These are phyloP conservation scores for Montifringilla adamsi DNA, from an alignment of 2,113 vertebrate genomes.

Conservation along the genomic window DNA sequence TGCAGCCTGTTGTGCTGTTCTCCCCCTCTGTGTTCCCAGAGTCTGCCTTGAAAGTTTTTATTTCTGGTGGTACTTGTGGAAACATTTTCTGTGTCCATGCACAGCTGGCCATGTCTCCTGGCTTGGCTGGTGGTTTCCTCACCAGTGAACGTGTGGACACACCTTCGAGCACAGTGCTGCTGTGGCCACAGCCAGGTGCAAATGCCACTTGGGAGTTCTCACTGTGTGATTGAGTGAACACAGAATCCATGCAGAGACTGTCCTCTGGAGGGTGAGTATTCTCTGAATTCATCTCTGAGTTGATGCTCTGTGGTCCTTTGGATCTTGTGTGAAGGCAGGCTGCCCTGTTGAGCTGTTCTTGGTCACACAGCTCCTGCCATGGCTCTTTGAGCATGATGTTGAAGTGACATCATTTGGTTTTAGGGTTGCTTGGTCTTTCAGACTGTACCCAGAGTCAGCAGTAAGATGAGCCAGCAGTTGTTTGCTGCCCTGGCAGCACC, in stretches of 20 bases:
- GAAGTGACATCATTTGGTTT: not conserved
- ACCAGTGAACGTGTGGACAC: not conserved
- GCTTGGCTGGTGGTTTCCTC: not conserved
- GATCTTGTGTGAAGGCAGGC: not conserved
- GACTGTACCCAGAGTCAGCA: not conserved
- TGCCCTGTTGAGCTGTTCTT: not conserved
- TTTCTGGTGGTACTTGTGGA: not conserved
- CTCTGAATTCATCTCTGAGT: not conserved
- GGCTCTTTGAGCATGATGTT: not conserved
- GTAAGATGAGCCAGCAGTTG: not conserved
- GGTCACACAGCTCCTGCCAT: not conserved
- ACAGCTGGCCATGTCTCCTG: not conserved
- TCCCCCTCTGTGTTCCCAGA: not conserved
- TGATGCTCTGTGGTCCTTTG: not conserved
- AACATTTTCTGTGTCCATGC: not conserved
- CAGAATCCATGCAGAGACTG: not conserved
- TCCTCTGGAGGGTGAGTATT: not conserved
- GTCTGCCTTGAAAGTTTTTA: not conserved
- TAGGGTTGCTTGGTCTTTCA: not conserved
- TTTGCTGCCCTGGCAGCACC: not conserved
- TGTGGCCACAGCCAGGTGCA: not conserved
- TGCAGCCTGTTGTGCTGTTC: not conserved
- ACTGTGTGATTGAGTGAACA: not conserved
- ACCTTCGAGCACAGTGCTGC: not conserved
- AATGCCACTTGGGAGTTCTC: not conserved